phyloP scores from a whole-genome alignment of 2,888 invertebrate species.

The Proisotoma minuta region DNA sequence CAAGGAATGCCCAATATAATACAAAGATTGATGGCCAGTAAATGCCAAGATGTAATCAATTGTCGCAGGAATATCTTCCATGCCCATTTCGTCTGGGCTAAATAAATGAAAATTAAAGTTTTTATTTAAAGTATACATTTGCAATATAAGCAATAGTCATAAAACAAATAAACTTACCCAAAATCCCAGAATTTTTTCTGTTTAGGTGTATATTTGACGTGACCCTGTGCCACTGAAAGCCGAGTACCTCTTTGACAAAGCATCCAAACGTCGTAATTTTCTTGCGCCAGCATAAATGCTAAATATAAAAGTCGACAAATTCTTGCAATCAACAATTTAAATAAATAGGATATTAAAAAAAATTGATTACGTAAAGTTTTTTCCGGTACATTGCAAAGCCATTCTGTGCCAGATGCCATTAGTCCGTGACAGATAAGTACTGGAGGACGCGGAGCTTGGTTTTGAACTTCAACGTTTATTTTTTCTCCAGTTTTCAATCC shows the following conservation, averaged over 20 bases:
- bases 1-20: not conserved
- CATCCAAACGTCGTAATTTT: not conserved
- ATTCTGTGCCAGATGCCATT: not conserved
- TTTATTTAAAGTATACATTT: not conserved
- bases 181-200: conserved; percentile 3
- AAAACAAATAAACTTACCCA: not conserved
- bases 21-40: not conserved
- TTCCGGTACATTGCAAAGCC: not conserved
- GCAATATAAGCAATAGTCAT: not conserved
- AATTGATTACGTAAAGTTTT: conserved; percentile 2
- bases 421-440: not conserved
- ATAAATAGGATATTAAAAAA: not conserved
- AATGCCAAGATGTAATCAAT: not conserved
- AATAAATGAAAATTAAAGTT: not conserved
- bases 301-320: not conserved
- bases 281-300: not conserved
- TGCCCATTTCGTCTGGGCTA: not conserved
- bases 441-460: no score
- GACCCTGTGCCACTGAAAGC: not conserved
- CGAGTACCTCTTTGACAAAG: not conserved
- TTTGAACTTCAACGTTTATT: no score
- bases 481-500: no score
- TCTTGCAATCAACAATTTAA: not conserved
- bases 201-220: not conserved
- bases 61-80: not conserved